A percentile compares a stretch with the other conserved stretches of the same genome.
Evolutionary conservation across 2,797 vertebrate genomes (phyloP).

Genomic region (Vipera latastei): DNA sequence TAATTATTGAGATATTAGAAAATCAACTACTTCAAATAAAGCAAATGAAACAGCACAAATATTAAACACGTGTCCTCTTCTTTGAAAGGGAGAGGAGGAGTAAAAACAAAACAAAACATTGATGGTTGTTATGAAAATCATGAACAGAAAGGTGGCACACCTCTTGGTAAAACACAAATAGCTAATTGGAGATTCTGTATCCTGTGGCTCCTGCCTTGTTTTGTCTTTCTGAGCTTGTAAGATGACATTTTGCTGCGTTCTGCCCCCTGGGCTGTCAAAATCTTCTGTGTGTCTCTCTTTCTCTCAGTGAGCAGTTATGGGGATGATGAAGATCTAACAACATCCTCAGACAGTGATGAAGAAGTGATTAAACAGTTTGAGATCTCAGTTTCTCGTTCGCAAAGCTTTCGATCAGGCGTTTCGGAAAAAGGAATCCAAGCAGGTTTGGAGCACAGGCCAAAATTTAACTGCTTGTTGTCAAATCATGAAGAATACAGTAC

Average conservation of each 20-base stretch:
- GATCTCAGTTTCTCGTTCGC: constrained; percentile 80
- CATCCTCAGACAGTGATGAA: constrained; percentile 78
- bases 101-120: neutral
- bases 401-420: constrained; percentile 70
- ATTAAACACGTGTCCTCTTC: neutral
- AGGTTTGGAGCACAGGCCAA: constrained; percentile 61
- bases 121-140: neutral
- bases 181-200: neutral
- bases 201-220: neutral
- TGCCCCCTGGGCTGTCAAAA: constrained; percentile 13
- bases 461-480: constrained; percentile 70
- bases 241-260: neutral
- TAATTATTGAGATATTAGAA: neutral
- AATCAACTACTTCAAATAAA: neutral
- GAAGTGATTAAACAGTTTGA: constrained; percentile 84
- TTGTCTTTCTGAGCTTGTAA: neutral
- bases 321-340: constrained; percentile 67
- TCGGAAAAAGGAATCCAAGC: constrained; percentile 57
- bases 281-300: constrained; percentile 24
- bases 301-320: constrained; percentile 76
- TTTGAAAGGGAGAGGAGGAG: neutral
- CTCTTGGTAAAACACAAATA: neutral
- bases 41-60: neutral
- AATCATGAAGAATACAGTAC: constrained; percentile 74
- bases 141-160: constrained; percentile 11